These are phyloP conservation scores for Glaucomys volans DNA, from an alignment of 2,113 vertebrate genomes.

Conservation along the genomic window DNA sequence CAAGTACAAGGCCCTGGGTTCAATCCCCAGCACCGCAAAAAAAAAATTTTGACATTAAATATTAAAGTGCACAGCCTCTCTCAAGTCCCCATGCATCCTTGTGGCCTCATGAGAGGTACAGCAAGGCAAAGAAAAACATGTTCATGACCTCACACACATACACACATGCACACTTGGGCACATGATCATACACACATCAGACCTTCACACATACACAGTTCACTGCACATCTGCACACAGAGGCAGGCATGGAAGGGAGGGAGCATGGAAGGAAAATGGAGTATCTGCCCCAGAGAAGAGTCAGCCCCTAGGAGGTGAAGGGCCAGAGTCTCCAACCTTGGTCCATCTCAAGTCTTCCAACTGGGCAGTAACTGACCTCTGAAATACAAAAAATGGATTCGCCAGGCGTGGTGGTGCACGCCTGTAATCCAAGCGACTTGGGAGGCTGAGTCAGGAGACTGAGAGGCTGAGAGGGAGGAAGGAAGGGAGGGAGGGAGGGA, in stretches of 20 bases:
- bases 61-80: neutral
- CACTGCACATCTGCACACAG: neutral
- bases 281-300: too few relatives aligned
- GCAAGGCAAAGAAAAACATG: neutral
- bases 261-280: neutral
- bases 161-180: too few relatives aligned
- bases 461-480: too few relatives aligned
- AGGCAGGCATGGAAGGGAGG: neutral
- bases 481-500: too few relatives aligned
- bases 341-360: neutral
- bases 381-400: too few relatives aligned
- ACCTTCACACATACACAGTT: neutral
- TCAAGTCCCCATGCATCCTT: rapidly evolving
- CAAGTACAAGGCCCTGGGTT: too few relatives aligned
- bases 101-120: neutral
- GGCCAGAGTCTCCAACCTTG: neutral
- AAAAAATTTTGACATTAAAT: too few relatives aligned
- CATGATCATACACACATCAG: neutral
- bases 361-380: neutral
- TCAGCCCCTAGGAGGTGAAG: neutral
- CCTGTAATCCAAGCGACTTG: too few relatives aligned
- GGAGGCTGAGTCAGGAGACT: too few relatives aligned
- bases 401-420: too few relatives aligned
- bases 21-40: too few relatives aligned
- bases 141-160: too few relatives aligned